Evolutionary conservation across 2,888 invertebrate species (phyloP).

Genomic region (Tachina grossa): DNA sequence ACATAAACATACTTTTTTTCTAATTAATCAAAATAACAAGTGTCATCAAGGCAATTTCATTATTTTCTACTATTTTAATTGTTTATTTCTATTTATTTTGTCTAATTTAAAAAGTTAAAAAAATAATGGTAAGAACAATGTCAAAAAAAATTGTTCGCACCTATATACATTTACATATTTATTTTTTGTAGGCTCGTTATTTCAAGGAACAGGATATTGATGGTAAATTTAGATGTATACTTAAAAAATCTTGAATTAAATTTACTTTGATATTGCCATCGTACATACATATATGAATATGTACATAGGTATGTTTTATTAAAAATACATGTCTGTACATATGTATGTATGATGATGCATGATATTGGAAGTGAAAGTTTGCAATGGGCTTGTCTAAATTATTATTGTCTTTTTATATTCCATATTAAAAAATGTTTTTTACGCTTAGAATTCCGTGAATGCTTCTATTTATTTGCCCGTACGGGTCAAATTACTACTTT

Average conservation of each 20-base stretch:
- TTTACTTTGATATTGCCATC: not conserved
- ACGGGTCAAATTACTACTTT: conserved; percentile 94
- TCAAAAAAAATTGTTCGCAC: not conserved
- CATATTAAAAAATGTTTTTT: not conserved
- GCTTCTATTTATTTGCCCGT: conserved; percentile 96
- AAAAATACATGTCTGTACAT: no score
- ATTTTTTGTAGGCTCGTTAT: conserved; percentile 90
- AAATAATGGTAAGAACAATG: conserved; percentile 41
- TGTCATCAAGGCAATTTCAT: not conserved
- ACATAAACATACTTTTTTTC: not conserved
- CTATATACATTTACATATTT: not conserved
- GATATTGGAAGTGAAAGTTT: no score
- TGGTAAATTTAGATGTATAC: conserved; percentile 85
- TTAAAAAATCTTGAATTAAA: not conserved
- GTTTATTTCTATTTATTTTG: not conserved
- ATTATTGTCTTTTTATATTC: not conserved
- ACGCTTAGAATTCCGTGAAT: conserved; percentile 94
- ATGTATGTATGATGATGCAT: no score
- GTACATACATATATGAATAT: not conserved
- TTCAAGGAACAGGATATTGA: conserved; percentile 98
- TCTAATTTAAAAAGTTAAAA: not conserved
- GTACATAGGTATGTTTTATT: not conserved
- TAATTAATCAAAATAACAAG: not conserved
- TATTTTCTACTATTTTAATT: not conserved
- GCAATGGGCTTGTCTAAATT: no score